Base-by-base conservation (phyloP, 2,113 vertebrate species). In the Xenopus borealis region DNA sequence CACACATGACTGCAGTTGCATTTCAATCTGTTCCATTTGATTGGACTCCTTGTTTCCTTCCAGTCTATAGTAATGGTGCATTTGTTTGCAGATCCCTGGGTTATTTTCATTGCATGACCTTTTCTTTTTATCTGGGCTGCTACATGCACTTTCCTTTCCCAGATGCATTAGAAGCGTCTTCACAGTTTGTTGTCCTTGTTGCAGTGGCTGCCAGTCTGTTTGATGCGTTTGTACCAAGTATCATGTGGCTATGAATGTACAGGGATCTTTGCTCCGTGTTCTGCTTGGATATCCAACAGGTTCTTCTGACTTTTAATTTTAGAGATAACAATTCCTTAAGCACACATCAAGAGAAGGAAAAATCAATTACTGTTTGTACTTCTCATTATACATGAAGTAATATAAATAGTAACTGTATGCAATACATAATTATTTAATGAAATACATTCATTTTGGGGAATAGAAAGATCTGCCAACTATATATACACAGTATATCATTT, bases 51-150 rank as follows among this genome's bases (percentile, higher is more conserved):
- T 79, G 79, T 84, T 85, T 87, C 79, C 78, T 80, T 80, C 76
- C 78, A 10, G 17, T 79, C 81, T 80, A 65, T 78, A 80, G 85
- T 81, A 82, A 50, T 17, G 66, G 83, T 81, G 79, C 80, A 10
- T 78, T 85, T 72, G 46, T 79, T 86, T 27, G 70, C 75, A 59
- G 75, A 77, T 82, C 78, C 83, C 84, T 78, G 82, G 79, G 81
- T 80, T 76, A 84, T 81, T 86, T 89, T 90, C 85, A 81, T 87
- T 80, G 80, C 79, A 4, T 86, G 85, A 86, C 85, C 85, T 89
- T 90, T 89, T 78, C 71, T 77, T 45, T 81, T 69, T 80, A 57
- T 0, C 10, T 45, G 47, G 85, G 82, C 72, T 72, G 33, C 69
- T 68, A 85, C 14, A 78, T 77, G 78, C 83, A 70, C 40, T 61